These are phyloP conservation scores for Dipus sagitta DNA, from an alignment of 2,797 vertebrate species.

Conservation along the genomic window DNA sequence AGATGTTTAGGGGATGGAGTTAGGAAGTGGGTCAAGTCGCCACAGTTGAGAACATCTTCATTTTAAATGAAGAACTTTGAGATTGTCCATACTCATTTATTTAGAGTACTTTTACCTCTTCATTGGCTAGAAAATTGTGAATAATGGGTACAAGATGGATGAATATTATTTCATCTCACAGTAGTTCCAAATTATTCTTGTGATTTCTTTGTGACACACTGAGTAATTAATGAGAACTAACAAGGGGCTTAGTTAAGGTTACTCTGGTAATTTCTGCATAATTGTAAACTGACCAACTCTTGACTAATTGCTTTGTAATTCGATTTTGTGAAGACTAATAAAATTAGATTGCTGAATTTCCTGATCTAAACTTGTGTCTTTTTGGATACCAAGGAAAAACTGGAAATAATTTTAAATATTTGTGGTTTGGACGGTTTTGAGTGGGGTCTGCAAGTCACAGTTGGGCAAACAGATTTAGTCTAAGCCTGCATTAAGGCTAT, in stretches of 20 bases:
- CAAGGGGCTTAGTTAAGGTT: neutral
- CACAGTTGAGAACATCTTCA: neutral
- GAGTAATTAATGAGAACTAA: neutral
- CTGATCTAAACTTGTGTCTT: neutral
- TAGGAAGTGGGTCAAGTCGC: neutral
- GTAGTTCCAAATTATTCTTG: conserved; percentile 12
- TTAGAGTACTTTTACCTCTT: neutral
- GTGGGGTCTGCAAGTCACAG: neutral
- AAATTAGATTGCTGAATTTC: neutral
- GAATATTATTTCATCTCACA: neutral
- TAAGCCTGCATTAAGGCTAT: neutral
- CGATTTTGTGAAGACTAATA: neutral
- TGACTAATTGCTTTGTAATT: conserved; percentile 40
- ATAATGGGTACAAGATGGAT: neutral
- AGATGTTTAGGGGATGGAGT: neutral
- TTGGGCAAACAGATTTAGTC: neutral
- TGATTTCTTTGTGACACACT: conserved; percentile 14
- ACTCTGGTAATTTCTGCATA: neutral
- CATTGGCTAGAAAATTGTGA: neutral
- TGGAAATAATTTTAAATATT: conserved; percentile 24
- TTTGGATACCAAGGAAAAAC: neutral
- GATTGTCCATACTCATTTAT: neutral
- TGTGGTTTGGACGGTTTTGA: neutral
- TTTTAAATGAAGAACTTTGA: conserved; percentile 2
- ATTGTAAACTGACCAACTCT: neutral